Base-by-base conservation (phyloP, 2,113 vertebrate species). In the Collichthys lucidus region DNA sequence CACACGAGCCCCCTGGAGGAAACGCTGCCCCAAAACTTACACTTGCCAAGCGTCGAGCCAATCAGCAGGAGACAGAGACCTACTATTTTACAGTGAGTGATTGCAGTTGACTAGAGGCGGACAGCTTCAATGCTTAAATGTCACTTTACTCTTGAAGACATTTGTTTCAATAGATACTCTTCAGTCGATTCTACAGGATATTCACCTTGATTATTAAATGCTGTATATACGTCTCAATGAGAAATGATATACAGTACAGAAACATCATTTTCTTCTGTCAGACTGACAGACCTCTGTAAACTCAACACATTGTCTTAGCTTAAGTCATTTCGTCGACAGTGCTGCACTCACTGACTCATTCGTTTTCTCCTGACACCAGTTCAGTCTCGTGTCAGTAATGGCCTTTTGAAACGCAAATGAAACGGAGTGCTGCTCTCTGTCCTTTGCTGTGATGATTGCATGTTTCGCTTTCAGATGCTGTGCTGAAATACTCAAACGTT, bases 21-120 rank as follows among this genome's bases (percentile, higher is more conserved):
- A 83, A 89, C 57, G 56, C 91, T 5, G 84, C 87, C 81, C 90
- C 83, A 12, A 96, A 95, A 83, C 91, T 93, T 24, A 91, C 93
- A 64, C 92, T 96, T 8, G 94, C 94, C 75, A 96, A 96, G 85
- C 95, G 96, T 56, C 93, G 95, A 80, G 96, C 96, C 91, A 96
- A 96, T 91, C 97, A 96, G 86, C 97, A 98, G 90, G 97, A 97
- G 81, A 97, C 96, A 0, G 97, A 98, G 90, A 96, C 90, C 60
- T 98, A 95, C 92, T 97, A 97, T 79, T 92, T 97, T 59, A 94
- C 91, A 75, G 97, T 97, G 88, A 92, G 94, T 75, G 15, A 29
- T 0, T 74, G 56, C 22, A 4, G 22, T 60, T 15, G 12, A 35
- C 35, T 35, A 35, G 35, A 8, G 35, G 35, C 9, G 35, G 35